Percentiles rank a stretch among this genome's conserved stretches.
Conservation (phyloP, 2,888 invertebrate species). For the Ametastegia equiseti region DNA sequence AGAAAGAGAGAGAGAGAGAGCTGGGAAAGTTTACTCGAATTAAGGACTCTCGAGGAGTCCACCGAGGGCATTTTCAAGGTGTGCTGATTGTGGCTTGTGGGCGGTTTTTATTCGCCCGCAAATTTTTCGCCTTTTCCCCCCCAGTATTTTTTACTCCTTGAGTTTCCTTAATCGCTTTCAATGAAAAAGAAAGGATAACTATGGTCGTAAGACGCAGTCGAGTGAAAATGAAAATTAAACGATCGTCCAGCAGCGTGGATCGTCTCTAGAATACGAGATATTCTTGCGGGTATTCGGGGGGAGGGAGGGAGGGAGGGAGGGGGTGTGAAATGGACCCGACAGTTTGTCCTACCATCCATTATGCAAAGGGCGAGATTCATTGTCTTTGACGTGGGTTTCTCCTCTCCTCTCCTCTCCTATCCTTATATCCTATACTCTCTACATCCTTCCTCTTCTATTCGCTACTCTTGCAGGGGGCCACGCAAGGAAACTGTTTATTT, state of each 20-base stretch:
- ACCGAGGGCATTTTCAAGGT: background rate
- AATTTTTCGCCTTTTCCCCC: background rate
- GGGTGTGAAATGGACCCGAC: slow-evolving; percentile 26
- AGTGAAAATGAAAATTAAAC: slow-evolving; percentile 40
- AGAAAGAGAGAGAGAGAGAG: background rate
- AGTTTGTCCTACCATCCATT: slow-evolving; percentile 41
- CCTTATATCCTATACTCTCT: background rate
- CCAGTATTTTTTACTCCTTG: background rate
- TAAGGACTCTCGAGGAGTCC: slow-evolving; percentile 21
- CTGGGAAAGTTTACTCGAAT: slow-evolving; percentile 36
- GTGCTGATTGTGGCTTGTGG: background rate
- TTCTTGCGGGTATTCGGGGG: no score
- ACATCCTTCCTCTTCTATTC: background rate
- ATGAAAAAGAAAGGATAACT: background rate
- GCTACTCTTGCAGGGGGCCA: background rate
- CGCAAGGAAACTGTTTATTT: slow-evolving; percentile 38
- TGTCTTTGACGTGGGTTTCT: slow-evolving; percentile 35
- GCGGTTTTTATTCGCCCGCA: no score
- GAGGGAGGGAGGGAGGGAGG: no score
- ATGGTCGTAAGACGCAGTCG: background rate
- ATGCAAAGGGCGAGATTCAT: slow-evolving; percentile 44
- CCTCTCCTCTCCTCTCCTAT: background rate
- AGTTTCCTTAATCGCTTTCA: background rate
- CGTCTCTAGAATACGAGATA: slow-evolving; percentile 28
- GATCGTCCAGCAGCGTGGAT: slow-evolving; percentile 30